A percentile compares a stretch with the other conserved stretches of the same genome.
Evolutionary conservation across 2,797 vertebrate genomes (phyloP).

Genomic region (Gambusia yucatana): DNA sequence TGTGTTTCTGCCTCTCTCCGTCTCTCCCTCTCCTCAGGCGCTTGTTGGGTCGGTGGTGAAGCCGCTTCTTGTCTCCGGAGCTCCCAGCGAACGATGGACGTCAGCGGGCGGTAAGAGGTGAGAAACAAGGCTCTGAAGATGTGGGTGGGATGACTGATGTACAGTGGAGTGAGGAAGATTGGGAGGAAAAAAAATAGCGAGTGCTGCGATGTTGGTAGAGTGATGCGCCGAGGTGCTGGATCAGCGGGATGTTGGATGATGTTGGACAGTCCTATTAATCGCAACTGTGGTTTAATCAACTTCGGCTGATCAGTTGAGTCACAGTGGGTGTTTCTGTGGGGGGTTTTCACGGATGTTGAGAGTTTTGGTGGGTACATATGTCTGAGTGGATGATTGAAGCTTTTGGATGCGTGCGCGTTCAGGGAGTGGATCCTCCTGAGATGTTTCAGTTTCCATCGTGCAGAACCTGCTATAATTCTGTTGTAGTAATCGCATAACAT

Average conservation of each 20-base stretch:
- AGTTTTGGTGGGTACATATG: constrained; percentile 8
- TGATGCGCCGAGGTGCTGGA: constrained; percentile 53
- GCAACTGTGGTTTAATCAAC: constrained; percentile 24
- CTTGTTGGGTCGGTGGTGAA: constrained; percentile 45
- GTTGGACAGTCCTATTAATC: constrained; percentile 20
- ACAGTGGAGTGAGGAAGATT: not conserved
- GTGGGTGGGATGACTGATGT: not conserved
- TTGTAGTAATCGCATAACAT: too few species aligned
- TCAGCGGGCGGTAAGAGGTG: constrained; percentile 48
- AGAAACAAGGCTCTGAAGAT: constrained; percentile 11
- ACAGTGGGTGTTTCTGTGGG: constrained; percentile 7
- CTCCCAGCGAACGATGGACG: constrained; percentile 47
- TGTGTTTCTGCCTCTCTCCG: not conserved
- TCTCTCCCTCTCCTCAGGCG: constrained; percentile 19
- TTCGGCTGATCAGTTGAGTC: constrained; percentile 33
- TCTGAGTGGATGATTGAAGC: not conserved
- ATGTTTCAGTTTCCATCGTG: not conserved
- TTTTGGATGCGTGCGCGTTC: constrained; percentile 25
- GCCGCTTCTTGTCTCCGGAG: constrained; percentile 48
- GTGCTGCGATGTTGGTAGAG: constrained; percentile 12
- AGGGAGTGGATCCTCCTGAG: constrained; percentile 43
- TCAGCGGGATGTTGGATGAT: constrained; percentile 59
- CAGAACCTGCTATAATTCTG: not conserved
- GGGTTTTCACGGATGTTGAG: not conserved
- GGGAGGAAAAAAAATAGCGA: not conserved